phyloP scores from a whole-genome alignment of 2,113 vertebrate species.

The Zosterops japonicus region DNA sequence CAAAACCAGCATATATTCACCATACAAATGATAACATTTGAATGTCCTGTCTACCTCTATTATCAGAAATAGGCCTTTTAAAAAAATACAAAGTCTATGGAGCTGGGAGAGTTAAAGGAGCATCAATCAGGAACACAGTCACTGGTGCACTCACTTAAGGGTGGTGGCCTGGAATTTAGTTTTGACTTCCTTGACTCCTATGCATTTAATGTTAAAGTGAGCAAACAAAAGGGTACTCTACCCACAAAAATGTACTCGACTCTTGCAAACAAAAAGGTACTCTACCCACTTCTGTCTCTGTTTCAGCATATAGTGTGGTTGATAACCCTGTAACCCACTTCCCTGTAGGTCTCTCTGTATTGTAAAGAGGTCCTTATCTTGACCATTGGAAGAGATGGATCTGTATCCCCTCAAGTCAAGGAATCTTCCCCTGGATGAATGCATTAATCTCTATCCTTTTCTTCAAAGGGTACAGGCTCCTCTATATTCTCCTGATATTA shows the following conservation, averaged over 20 bases:
- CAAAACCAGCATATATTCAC: background rate
- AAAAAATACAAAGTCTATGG: background rate
- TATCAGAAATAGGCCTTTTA: background rate
- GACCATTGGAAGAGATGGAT: background rate
- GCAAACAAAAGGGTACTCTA: background rate
- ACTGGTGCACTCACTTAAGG: background rate
- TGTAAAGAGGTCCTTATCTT: background rate
- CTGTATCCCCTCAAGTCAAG: background rate
- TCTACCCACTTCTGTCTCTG: background rate
- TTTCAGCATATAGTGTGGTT: background rate
- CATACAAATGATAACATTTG: background rate
- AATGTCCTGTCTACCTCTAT: accelerated
- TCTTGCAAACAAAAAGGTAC: background rate
- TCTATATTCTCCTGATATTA: background rate
- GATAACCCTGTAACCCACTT: background rate
- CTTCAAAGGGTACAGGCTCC: background rate
- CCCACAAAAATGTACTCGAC: background rate
- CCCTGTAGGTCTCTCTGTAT: background rate
- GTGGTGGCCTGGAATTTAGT: background rate
- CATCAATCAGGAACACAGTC: background rate
- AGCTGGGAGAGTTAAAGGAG: background rate
- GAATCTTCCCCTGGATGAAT: background rate
- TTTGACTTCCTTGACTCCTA: background rate
- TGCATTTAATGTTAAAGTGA: background rate
- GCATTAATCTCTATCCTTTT: background rate